Conservation (phyloP, 2,113 vertebrate species). For the Pachyramphus minor region DNA sequence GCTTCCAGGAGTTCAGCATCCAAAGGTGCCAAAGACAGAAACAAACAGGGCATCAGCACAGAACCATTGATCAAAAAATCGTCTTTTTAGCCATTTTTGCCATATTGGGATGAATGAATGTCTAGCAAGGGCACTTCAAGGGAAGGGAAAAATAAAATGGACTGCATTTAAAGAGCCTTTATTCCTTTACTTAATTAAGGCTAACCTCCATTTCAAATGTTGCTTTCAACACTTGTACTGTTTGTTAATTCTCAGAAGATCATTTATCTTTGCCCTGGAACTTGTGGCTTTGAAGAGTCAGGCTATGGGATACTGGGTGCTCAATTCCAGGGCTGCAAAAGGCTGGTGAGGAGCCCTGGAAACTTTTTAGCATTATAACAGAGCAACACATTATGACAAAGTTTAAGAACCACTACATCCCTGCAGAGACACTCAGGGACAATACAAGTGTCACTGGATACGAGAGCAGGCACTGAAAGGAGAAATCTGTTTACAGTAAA, state of each 20-base stretch:
- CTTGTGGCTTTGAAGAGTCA: neutral
- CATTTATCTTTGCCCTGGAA: neutral
- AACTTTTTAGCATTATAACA: neutral
- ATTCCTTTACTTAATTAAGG: slow-evolving; percentile 32
- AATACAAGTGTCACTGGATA: slow-evolving; percentile 51
- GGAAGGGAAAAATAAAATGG: neutral
- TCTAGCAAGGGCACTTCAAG: neutral
- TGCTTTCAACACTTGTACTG: neutral
- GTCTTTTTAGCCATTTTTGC: neutral
- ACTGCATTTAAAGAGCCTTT: neutral
- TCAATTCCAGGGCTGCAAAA: neutral
- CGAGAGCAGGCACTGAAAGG: slow-evolving; percentile 28
- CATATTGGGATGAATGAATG: neutral
- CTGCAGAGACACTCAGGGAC: slow-evolving; percentile 35
- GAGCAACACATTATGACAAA: slow-evolving; percentile 33
- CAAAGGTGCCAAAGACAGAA: neutral
- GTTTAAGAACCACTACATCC: slow-evolving; percentile 60
- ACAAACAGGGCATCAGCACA: neutral
- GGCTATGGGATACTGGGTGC: neutral
- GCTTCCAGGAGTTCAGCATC: neutral
- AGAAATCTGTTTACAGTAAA: slow-evolving; percentile 64
- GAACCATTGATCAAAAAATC: accelerated
- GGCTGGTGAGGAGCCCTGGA: slow-evolving; percentile 17
- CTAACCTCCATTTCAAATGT: slow-evolving; percentile 14
- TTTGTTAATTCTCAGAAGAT: slow-evolving; percentile 1